phyloP scores from a whole-genome alignment of 2,888 invertebrate genomes.

The Scaptomyza reducta region DNA sequence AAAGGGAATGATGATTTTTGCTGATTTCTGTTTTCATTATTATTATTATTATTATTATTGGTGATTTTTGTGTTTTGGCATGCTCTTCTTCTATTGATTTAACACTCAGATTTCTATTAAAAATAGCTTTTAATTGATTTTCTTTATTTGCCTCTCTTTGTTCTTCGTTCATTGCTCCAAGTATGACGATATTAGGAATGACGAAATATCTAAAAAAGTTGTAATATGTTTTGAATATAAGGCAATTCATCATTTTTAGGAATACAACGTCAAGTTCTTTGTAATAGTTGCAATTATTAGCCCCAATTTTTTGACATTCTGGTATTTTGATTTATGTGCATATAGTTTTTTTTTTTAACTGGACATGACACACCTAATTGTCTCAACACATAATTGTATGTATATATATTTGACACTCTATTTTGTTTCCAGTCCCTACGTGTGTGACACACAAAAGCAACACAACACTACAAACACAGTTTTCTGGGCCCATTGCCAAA shows the following conservation, averaged over 20 bases:
- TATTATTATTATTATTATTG: conserved; percentile 9
- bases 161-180: conserved; percentile 1
- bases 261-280: background rate
- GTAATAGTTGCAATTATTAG: background rate
- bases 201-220: background rate
- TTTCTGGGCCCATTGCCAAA: conserved; percentile 71
- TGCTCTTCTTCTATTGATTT: conserved; percentile 34
- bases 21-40: background rate
- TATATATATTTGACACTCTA: conserved; percentile 2
- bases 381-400: conserved; percentile 4
- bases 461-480: background rate
- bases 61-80: conserved; percentile 8
- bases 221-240: background rate
- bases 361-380: conserved; percentile 46
- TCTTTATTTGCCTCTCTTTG: background rate
- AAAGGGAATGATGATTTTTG: conserved; percentile 10
- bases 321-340: conserved; percentile 5
- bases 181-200: conserved; percentile 9
- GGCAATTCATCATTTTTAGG: background rate
- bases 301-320: conserved; percentile 19
- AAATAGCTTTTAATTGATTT: conserved; percentile 56
- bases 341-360: conserved; percentile 21
- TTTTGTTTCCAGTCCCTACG: conserved; percentile 17
- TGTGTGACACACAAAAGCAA: conserved; percentile 25
- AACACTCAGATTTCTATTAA: conserved; percentile 47